Percentiles rank a stretch among this genome's conserved stretches.
Conservation (phyloP, 2,113 vertebrate genomes). For the Castor canadensis region DNA sequence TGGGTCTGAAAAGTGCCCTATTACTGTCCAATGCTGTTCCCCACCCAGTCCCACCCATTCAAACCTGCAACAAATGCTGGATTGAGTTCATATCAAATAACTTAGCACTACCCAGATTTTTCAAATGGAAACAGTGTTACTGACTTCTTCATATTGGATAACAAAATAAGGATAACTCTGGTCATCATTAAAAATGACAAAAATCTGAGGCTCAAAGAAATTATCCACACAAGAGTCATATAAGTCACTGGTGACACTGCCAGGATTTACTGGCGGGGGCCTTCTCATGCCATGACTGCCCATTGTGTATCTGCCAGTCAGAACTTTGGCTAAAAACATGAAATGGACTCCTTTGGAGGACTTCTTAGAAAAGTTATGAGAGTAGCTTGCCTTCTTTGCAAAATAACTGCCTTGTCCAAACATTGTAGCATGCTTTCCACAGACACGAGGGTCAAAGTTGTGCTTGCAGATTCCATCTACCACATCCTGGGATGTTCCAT, state of each 20-base stretch:
- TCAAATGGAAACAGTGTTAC: slow-evolving; percentile 94
- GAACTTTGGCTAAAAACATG: slow-evolving; percentile 99
- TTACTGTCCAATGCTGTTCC: slow-evolving; percentile 40
- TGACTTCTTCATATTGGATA: slow-evolving; percentile 98
- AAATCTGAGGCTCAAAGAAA: slow-evolving; percentile 98
- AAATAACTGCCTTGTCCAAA: slow-evolving; percentile 99
- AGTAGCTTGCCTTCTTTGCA: slow-evolving; percentile 96
- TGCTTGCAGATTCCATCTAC: slow-evolving; percentile 99
- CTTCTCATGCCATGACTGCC: slow-evolving; percentile 97
- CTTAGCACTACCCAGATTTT: slow-evolving; percentile 69
- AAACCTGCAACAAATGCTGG: slow-evolving; percentile 78
- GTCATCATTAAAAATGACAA: slow-evolving; percentile 99
- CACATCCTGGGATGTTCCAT: slow-evolving; percentile 97
- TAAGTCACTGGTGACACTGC: slow-evolving; percentile 95
- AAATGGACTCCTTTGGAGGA: slow-evolving; percentile 95
- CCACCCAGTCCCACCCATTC: slow-evolving; percentile 57
- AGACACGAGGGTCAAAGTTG: slow-evolving; percentile 98
- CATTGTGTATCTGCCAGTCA: slow-evolving; percentile 95
- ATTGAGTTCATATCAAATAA: slow-evolving; percentile 53
- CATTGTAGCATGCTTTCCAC: slow-evolving; percentile 99
- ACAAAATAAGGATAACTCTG: slow-evolving; percentile 99
- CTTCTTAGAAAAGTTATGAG: slow-evolving; percentile 97
- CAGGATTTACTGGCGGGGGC: slow-evolving; percentile 93
- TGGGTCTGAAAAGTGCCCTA: slow-evolving; percentile 52
- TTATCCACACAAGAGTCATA: slow-evolving; percentile 99